These are phyloP conservation scores for Aleiodes testaceus DNA, from an alignment of 2,888 invertebrate genomes.

Conservation along the genomic window DNA sequence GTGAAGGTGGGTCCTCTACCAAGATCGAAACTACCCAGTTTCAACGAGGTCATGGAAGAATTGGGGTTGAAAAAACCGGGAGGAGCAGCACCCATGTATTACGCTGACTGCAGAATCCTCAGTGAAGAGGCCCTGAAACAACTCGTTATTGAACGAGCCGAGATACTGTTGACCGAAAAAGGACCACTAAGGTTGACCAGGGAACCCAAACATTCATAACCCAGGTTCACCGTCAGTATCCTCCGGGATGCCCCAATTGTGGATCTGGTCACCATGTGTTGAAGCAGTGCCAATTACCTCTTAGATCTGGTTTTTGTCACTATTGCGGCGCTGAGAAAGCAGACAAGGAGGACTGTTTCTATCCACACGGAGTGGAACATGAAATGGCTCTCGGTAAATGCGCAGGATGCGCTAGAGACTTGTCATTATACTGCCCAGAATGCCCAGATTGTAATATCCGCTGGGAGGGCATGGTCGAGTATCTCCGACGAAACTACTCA, in stretches of 20 bases:
- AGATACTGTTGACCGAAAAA: background rate
- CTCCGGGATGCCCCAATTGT: slow-evolving; percentile 38
- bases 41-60: background rate
- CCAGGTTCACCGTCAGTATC: slow-evolving; percentile 13
- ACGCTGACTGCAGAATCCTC: slow-evolving; percentile 36
- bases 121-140: slow-evolving; percentile 12
- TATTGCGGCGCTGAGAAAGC: slow-evolving; percentile 32
- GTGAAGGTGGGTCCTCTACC: slow-evolving; percentile 1
- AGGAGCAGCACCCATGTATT: background rate
- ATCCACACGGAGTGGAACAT: slow-evolving; percentile 42
- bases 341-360: slow-evolving; percentile 35
- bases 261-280: background rate
- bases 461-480: slow-evolving; percentile 35
- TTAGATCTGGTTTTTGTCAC: slow-evolving; percentile 35
- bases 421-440: slow-evolving; percentile 38
- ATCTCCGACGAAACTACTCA: slow-evolving; percentile 26
- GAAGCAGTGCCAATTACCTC: slow-evolving; percentile 29
- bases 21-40: background rate
- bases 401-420: slow-evolving; percentile 25
- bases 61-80: background rate
- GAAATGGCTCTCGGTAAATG: slow-evolving; percentile 37
- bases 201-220: slow-evolving; percentile 36
- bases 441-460: slow-evolving; percentile 40
- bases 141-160: slow-evolving; percentile 16
- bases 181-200: slow-evolving; percentile 19